These are phyloP conservation scores for Hyposoter dolosus DNA, from an alignment of 2,888 invertebrate species.

Conservation along the genomic window DNA sequence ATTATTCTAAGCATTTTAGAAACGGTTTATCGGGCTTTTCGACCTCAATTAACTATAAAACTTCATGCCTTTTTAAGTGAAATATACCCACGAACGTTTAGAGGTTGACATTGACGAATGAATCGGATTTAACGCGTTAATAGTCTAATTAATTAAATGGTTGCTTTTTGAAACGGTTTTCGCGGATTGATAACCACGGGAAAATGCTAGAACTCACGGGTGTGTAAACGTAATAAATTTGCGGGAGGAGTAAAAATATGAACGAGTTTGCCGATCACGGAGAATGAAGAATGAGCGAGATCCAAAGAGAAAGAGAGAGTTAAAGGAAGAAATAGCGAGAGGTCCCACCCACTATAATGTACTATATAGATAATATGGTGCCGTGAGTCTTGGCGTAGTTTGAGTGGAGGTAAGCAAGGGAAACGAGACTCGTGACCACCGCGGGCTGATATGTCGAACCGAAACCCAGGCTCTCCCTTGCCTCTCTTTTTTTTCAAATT, in stretches of 20 bases:
- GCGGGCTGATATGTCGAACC: constrained; percentile 84
- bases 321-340: constrained; percentile 63
- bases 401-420: constrained; percentile 63
- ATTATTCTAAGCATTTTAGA: neutral
- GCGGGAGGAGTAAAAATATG: constrained; percentile 12
- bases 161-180: neutral
- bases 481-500: constrained; percentile 69
- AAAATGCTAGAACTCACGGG: constrained; percentile 30
- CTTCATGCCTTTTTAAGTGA: neutral
- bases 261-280: constrained; percentile 43
- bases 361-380: constrained; percentile 46
- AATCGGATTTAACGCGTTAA: neutral
- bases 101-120: neutral
- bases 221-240: neutral
- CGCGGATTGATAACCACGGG: constrained; percentile 17
- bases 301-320: constrained; percentile 34
- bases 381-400: constrained; percentile 74
- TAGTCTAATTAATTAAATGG: neutral
- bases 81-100: neutral
- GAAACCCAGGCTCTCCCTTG: constrained; percentile 80
- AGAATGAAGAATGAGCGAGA: constrained; percentile 61
- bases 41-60: neutral
- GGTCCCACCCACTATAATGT: constrained; percentile 82
- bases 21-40: neutral
- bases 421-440: constrained; percentile 84